phyloP scores from a whole-genome alignment of 2,797 vertebrate species.

The Manis pentadactyla region DNA sequence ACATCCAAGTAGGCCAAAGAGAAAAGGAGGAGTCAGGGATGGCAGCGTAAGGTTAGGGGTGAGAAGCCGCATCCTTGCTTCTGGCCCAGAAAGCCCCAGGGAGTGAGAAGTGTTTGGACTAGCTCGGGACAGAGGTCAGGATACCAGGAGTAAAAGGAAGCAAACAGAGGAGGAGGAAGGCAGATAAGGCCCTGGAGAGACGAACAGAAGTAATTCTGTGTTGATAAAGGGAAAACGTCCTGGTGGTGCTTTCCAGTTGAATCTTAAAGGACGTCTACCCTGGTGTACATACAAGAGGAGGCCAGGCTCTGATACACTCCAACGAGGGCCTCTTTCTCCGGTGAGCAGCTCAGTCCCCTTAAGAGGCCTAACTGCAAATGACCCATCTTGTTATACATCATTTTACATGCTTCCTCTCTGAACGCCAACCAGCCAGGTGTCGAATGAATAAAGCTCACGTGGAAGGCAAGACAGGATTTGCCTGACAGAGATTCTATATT shows the following conservation, averaged over 20 bases:
- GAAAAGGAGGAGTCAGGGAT: background rate
- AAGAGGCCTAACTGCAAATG: fast-evolving
- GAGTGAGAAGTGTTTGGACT: background rate
- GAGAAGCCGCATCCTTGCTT: background rate
- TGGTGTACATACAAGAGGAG: too few species aligned
- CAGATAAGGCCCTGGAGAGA: background rate
- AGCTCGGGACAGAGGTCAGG: background rate
- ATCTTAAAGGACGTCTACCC: background rate
- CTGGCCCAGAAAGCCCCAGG: too few species aligned
- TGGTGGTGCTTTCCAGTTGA: background rate
- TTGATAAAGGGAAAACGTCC: background rate
- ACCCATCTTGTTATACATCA: too few species aligned
- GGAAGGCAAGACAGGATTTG: background rate
- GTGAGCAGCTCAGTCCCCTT: background rate
- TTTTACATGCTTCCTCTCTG: background rate
- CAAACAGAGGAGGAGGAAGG: background rate
- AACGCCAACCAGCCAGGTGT: background rate
- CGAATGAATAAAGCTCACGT: background rate
- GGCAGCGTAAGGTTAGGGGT: fast-evolving
- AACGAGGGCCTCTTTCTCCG: fast-evolving
- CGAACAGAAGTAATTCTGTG: background rate
- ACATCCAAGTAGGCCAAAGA: background rate
- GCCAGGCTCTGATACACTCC: background rate
- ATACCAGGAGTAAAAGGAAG: background rate
- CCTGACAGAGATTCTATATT: background rate